A percentile compares a stretch with the other conserved stretches of the same genome.
Evolutionary conservation across 2,888 invertebrate species (phyloP).

Genomic region (Ecliptopera silaceata): DNA sequence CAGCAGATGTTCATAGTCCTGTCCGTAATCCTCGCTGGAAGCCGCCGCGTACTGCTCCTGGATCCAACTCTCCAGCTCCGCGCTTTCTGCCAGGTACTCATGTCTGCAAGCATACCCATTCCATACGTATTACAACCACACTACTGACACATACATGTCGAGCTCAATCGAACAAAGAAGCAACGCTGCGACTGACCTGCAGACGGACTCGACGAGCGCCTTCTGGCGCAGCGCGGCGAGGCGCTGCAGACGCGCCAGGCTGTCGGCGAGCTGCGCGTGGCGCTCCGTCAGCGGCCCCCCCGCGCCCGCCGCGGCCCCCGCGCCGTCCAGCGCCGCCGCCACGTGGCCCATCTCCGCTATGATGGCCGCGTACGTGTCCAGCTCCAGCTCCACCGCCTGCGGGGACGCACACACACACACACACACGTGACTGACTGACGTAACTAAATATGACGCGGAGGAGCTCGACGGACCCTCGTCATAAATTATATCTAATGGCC

Average conservation of each 20-base stretch:
- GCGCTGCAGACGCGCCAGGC: conserved; percentile 91
- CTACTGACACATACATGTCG: too few relatives aligned
- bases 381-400: conserved; percentile 93
- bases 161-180: too few relatives aligned
- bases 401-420: too few relatives aligned
- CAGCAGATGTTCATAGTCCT: conserved; percentile 95
- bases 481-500: too few relatives aligned
- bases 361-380: conserved; percentile 95
- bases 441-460: too few relatives aligned
- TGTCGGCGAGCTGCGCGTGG: conserved; percentile 89
- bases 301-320: conserved; percentile 88
- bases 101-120: conserved; percentile 81
- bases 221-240: conserved; percentile 91
- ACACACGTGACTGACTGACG: too few relatives aligned
- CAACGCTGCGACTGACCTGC: conserved; percentile 74
- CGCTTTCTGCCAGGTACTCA: conserved; percentile 95
- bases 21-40: conserved; percentile 96
- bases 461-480: too few relatives aligned
- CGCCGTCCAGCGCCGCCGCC: conserved; percentile 90
- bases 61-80: conserved; percentile 96
- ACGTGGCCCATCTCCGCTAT: conserved; percentile 96
- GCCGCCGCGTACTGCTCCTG: conserved; percentile 94
- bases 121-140: background rate
- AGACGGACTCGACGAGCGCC: conserved; percentile 94
- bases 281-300: conserved; percentile 90